These are phyloP conservation scores for Tetranychus cinnabarinus DNA, from an alignment of 1,140 invertebrate genomes.

Conservation along the genomic window DNA sequence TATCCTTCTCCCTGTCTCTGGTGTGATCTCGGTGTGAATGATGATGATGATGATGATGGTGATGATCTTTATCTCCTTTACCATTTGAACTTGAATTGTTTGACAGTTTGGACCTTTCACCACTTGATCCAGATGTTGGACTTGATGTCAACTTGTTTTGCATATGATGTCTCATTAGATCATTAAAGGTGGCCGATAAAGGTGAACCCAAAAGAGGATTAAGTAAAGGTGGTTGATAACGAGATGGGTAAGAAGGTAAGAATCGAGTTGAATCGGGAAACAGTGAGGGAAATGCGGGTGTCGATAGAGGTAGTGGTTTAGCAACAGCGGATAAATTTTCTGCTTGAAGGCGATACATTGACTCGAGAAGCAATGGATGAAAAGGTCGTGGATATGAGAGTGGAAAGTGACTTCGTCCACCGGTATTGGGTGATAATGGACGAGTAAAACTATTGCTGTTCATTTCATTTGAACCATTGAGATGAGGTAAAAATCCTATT, in stretches of 20 bases:
- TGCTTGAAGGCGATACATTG: constrained; percentile 12
- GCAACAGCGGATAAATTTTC: constrained; percentile 3
- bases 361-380: constrained; percentile 14
- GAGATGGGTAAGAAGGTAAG: constrained; percentile 1
- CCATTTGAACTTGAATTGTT: too few species aligned
- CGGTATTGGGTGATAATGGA: constrained; percentile 8
- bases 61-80: too few species aligned
- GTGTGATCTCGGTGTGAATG: too few species aligned
- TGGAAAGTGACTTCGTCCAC: constrained; percentile 8
- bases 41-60: too few species aligned
- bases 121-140: too few species aligned
- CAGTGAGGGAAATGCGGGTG: constrained; percentile 1
- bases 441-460: background rate
- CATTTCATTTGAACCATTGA: background rate
- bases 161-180: background rate
- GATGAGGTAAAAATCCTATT: background rate
- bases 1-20: too few species aligned
- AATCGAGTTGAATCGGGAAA: background rate
- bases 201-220: background rate
- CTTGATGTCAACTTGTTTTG: background rate
- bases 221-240: background rate
- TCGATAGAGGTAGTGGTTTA: background rate
- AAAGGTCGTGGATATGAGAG: constrained; percentile 38
- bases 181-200: background rate
- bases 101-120: too few species aligned